A percentile compares a stretch with the other conserved stretches of the same genome.
These are phyloP conservation scores for Monochamus saltuarius DNA, from an alignment of 1,140 invertebrate genomes.

Conservation along the genomic window DNA sequence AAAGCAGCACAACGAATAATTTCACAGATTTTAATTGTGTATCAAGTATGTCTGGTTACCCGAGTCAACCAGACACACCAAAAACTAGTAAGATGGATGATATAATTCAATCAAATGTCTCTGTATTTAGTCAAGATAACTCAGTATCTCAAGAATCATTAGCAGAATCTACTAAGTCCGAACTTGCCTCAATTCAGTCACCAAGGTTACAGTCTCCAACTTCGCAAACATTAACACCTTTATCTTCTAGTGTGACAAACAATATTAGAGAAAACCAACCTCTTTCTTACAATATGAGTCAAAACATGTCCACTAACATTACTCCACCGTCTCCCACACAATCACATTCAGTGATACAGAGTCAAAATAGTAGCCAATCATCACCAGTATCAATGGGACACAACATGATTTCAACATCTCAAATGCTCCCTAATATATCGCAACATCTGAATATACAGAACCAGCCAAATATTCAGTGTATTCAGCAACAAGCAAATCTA, in stretches of 20 bases:
- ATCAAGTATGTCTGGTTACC: slow-evolving; percentile 46
- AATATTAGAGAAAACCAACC: slow-evolving; percentile 17
- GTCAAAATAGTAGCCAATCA: not conserved
- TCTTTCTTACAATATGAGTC: slow-evolving; percentile 7
- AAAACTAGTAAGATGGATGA: slow-evolving; percentile 52
- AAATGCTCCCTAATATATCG: slow-evolving; percentile 17
- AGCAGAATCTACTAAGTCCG: slow-evolving; percentile 38
- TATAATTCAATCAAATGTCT: slow-evolving; percentile 43
- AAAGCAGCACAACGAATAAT: slow-evolving; percentile 41
- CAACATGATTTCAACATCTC: slow-evolving; percentile 6
- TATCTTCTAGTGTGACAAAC: slow-evolving; percentile 7
- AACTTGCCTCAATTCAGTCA: slow-evolving; percentile 24
- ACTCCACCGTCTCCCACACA: slow-evolving; percentile 30
- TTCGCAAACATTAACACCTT: slow-evolving; percentile 23
- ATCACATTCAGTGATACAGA: slow-evolving; percentile 22
- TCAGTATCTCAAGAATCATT: slow-evolving; percentile 41
- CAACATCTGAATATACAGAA: slow-evolving; percentile 18
- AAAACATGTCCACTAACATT: not conserved
- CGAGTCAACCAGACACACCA: slow-evolving; percentile 48
- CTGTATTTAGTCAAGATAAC: slow-evolving; percentile 45
- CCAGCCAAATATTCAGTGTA: slow-evolving; percentile 9
- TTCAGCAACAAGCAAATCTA: not conserved
- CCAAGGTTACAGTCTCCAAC: slow-evolving; percentile 29
- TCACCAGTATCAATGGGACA: slow-evolving; percentile 3
- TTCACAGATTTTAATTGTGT: slow-evolving; percentile 48